phyloP scores from a whole-genome alignment of 2,113 vertebrate genomes.

The Eubucco bourcierii region DNA sequence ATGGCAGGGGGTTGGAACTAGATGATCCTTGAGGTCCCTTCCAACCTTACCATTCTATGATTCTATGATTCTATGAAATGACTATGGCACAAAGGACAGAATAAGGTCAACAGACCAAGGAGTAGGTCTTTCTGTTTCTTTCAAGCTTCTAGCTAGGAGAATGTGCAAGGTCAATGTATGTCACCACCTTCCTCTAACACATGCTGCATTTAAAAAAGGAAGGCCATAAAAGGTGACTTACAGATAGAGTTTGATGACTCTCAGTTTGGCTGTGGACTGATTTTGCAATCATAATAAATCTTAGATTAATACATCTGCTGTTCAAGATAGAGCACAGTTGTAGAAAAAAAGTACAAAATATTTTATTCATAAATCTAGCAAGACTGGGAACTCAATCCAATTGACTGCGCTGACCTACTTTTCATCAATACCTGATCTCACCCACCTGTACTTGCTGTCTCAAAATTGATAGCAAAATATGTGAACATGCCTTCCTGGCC shows the following conservation, averaged over 20 bases:
- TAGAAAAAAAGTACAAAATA: conserved; percentile 15
- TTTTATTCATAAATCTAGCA: conserved; percentile 48
- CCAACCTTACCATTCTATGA: too few species aligned
- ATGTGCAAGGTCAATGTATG: not conserved
- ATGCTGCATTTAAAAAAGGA: not conserved
- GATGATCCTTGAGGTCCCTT: too few species aligned
- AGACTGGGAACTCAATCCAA: not conserved
- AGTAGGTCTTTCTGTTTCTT: not conserved
- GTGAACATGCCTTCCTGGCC: not conserved
- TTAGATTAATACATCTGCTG: not conserved
- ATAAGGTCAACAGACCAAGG: not conserved
- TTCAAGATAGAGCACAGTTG: not conserved
- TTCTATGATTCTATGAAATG: too few species aligned
- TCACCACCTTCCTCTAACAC: not conserved
- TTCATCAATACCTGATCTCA: conserved; percentile 34
- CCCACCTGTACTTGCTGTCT: not conserved
- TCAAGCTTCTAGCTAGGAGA: not conserved
- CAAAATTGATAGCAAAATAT: not conserved
- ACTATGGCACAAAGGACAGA: not conserved
- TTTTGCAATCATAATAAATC: not conserved
- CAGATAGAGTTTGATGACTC: not conserved
- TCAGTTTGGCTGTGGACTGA: not conserved
- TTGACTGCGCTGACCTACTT: conserved; percentile 43
- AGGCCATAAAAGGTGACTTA: not conserved
- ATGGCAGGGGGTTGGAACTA: too few species aligned